Evolutionary conservation across 2,113 vertebrate genomes (phyloP).

Genomic region (Tragelaphus strepsiceros): DNA sequence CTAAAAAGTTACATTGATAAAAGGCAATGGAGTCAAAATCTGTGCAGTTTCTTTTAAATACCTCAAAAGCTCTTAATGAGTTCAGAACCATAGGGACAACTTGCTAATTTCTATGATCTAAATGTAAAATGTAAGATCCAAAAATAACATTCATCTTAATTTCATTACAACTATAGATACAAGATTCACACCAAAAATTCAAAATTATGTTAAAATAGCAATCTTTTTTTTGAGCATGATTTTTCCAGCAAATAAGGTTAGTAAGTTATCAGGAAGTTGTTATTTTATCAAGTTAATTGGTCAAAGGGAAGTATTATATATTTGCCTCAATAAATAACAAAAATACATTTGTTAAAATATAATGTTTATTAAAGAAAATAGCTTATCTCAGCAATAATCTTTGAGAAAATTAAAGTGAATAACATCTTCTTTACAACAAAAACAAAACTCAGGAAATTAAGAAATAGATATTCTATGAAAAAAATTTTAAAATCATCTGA

Average conservation of each 20-base stretch:
- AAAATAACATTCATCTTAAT: background rate
- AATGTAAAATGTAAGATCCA: background rate
- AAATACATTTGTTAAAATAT: constrained; percentile 11
- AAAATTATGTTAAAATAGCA: constrained; percentile 10
- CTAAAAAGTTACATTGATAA: background rate
- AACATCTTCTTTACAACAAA: background rate
- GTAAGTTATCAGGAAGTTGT: constrained; percentile 31
- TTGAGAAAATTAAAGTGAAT: background rate
- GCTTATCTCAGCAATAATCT: background rate
- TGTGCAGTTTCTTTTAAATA: background rate
- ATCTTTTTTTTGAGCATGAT: background rate
- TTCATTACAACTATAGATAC: background rate
- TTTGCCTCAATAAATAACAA: background rate
- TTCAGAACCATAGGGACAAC: background rate
- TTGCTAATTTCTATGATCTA: background rate
- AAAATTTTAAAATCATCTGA: background rate
- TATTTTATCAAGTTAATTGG: constrained; percentile 45
- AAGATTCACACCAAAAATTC: background rate
- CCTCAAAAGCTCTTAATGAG: background rate
- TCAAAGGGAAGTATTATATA: constrained; percentile 1
- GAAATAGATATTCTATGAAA: background rate
- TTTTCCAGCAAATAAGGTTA: constrained; percentile 1
- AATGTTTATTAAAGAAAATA: background rate
- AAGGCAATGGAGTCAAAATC: background rate
- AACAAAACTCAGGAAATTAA: background rate